Percentiles rank a stretch among this genome's conserved stretches.
These are phyloP conservation scores for Syrmaticus mikado DNA, from an alignment of 2,113 vertebrate species.

Conservation along the genomic window DNA sequence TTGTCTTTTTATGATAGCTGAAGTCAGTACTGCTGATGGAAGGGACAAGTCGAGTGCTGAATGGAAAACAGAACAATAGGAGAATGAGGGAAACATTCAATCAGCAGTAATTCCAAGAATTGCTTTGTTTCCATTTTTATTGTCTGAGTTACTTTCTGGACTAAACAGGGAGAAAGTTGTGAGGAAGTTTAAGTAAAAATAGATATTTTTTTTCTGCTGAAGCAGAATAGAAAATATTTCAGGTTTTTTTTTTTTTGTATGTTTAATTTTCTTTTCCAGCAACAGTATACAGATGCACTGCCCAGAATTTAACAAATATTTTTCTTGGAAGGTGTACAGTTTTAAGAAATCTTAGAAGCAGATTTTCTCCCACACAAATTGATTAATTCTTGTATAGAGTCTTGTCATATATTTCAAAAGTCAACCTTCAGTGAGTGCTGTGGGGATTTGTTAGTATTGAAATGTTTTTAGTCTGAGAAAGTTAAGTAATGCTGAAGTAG, in stretches of 20 bases:
- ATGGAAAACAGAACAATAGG: background rate
- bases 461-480: background rate
- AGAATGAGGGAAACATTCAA: background rate
- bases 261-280: background rate
- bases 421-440: background rate
- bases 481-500: background rate
- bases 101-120: background rate
- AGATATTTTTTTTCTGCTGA: background rate
- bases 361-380: background rate
- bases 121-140: background rate
- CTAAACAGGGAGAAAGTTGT: background rate
- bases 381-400: background rate
- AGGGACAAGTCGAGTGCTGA: background rate
- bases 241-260: background rate
- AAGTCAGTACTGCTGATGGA: background rate
- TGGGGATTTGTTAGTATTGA: background rate
- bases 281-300: background rate
- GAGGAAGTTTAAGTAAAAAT: background rate
- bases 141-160: background rate
- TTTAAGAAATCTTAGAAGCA: conserved; percentile 10
- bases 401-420: background rate
- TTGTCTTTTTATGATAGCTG: background rate
- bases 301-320: background rate
- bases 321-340: background rate
- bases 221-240: background rate